These are phyloP conservation scores for Antrozous pallidus DNA, from an alignment of 2,797 vertebrate species.

Conservation along the genomic window DNA sequence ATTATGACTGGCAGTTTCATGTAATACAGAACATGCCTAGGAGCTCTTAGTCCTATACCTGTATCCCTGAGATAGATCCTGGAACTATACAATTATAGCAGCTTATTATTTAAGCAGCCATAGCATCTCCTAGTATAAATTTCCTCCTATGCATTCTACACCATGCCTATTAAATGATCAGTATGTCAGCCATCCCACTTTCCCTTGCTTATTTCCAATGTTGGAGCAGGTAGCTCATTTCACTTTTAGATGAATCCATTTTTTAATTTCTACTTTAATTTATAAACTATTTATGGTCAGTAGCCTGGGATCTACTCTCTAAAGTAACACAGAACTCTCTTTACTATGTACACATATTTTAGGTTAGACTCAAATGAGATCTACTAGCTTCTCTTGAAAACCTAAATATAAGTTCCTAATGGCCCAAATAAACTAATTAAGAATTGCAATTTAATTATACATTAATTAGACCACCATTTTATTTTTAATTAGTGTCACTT, in stretches of 20 bases:
- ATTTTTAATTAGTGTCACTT: constrained; percentile 61
- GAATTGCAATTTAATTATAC: constrained; percentile 61
- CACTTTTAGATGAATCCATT: background rate
- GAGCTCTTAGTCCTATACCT: background rate
- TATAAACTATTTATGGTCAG: background rate
- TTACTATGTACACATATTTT: background rate
- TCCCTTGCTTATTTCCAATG: background rate
- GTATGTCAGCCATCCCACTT: background rate
- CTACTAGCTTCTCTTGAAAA: constrained; percentile 45
- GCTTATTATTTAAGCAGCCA: background rate
- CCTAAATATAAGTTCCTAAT: constrained; percentile 54
- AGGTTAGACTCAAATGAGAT: background rate
- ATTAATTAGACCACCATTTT: constrained; percentile 68
- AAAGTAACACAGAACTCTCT: background rate
- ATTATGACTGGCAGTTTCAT: background rate
- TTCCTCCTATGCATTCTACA: background rate
- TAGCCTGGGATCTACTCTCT: background rate
- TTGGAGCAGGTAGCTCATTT: background rate
- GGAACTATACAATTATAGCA: background rate
- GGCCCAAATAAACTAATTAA: constrained; percentile 62
- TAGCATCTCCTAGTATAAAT: background rate
- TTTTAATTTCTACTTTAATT: background rate
- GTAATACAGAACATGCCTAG: background rate
- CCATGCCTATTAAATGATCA: background rate
- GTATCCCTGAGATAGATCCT: background rate